Evolutionary conservation across 2,888 invertebrate genomes (phyloP).

Genomic region (Adelognathus sp.): DNA sequence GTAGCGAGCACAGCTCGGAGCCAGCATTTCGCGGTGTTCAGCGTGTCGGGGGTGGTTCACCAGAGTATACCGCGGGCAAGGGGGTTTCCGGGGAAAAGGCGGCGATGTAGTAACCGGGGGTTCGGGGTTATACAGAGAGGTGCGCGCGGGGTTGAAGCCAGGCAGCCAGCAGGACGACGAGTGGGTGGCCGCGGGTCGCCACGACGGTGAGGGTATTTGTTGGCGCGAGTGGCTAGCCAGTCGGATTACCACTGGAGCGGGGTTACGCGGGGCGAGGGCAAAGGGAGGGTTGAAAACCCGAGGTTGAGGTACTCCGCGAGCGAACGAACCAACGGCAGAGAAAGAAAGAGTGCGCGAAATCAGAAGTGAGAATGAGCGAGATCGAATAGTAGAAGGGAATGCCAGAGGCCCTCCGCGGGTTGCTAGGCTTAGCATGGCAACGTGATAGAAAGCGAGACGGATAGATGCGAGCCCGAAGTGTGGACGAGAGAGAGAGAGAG

Average conservation of each 20-base stretch:
- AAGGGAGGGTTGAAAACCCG: constrained; percentile 37
- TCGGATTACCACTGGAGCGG: constrained; percentile 79
- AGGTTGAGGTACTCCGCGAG: constrained; percentile 35
- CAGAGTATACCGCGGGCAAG: constrained; percentile 77
- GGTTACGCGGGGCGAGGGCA: constrained; percentile 55
- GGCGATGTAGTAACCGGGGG: constrained; percentile 29
- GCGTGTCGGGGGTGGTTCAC: constrained; percentile 80
- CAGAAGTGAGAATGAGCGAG: constrained; percentile 45
- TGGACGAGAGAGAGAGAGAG: constrained; percentile 18
- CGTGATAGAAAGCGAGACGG: constrained; percentile 53
- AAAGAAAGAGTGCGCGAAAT: constrained; percentile 41
- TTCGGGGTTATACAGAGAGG: constrained; percentile 33
- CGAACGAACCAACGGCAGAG: constrained; percentile 46
- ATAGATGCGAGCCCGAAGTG: constrained; percentile 8
- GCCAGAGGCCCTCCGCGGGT: constrained; percentile 23
- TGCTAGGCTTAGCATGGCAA: constrained; percentile 32
- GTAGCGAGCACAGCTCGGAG: constrained; percentile 61
- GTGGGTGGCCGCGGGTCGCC: constrained; percentile 71
- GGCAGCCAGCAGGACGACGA: constrained; percentile 62
- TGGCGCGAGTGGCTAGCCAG: constrained; percentile 81
- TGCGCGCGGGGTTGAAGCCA: constrained; percentile 54
- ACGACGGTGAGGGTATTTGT: constrained; percentile 79
- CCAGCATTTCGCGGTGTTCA: constrained; percentile 78
- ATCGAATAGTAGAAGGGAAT: constrained; percentile 36
- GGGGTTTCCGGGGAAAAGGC: constrained; percentile 36